phyloP scores from a whole-genome alignment of 2,888 invertebrate genomes.

The Acleris literana region DNA sequence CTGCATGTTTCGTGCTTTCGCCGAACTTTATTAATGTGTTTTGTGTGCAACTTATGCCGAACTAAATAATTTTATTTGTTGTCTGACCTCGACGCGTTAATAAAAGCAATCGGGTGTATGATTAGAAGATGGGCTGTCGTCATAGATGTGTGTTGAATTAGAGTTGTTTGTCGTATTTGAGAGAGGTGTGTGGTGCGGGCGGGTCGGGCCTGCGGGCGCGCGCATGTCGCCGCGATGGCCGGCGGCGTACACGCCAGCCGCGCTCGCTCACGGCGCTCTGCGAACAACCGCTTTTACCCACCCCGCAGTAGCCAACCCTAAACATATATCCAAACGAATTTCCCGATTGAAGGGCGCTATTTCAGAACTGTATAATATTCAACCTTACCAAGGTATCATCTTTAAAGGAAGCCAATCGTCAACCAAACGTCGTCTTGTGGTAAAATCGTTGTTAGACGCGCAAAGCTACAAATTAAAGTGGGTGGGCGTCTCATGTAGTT shows the following conservation, averaged over 20 bases:
- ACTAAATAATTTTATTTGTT: neutral
- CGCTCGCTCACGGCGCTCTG: constrained; percentile 58
- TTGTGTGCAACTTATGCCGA: neutral
- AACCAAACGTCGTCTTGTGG: constrained; percentile 3
- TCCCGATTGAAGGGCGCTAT: neutral
- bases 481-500: constrained; percentile 35
- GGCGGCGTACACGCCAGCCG: constrained; percentile 66
- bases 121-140: neutral
- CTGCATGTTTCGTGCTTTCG: constrained; percentile 27
- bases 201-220: constrained; percentile 33
- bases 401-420: neutral
- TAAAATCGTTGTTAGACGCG: constrained; percentile 15
- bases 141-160: constrained; percentile 1
- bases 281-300: constrained; percentile 55
- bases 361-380: neutral
- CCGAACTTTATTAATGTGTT: constrained; percentile 6
- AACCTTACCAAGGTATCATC: neutral
- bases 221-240: constrained; percentile 51
- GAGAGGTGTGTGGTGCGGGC: constrained; percentile 15
- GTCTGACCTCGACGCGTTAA: neutral
- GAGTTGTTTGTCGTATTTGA: constrained; percentile 20
- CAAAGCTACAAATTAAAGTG: constrained; percentile 29
- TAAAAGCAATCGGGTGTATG: neutral
- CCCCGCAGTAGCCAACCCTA: constrained; percentile 45
- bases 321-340: constrained; percentile 18